Evolutionary conservation across 2,888 invertebrate genomes (phyloP), one percentile per base, ranked within the genome.

Genomic region (Scaptodrosophila latifasciaeformis): DNA sequence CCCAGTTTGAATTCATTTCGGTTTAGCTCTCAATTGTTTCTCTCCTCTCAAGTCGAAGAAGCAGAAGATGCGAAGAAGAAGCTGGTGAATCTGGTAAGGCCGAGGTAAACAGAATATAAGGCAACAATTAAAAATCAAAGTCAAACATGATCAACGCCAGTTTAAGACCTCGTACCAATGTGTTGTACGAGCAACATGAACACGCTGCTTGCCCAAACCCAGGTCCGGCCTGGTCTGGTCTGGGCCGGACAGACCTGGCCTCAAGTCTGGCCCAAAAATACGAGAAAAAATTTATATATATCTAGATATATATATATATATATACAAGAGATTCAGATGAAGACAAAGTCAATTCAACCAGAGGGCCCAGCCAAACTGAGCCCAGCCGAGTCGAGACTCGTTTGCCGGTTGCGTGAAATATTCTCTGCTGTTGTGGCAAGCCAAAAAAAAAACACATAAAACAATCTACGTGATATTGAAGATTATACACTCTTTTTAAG

Each of bases 41-140:
- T 21, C 45, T n/a, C 6, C 45, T 12, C 29, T 39, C 29, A 24
- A 47, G 30, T 24, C 21, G 34, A 53, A 29, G 39, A 40, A 35
- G 56, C 30, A 50, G 60, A 49, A 52, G 48, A 47, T 47, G 52
- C 53, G 58, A 57, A 52, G 68, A 31, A 59, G 40, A 15, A 15
- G 40, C n/a, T n/a, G n/a, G n/a, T n/a, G n/a, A n/a, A n/a, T n/a
- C n/a, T n/a, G n/a, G n/a, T 17, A 46, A 40, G 21, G 45, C 34
- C 34, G 6, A 31, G 29, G n/a, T n/a, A 50, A 27, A 54, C 49
- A 60, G 68, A 34, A 17, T 37, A 37, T 17, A 37, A 71, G 72
- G 79, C 82, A 84, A 84, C 84, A 85, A 84, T 84, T 84, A 84
- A 84, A 85, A 84, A 83, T 84, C 84, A 84, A 84, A 84, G 83